Evolutionary conservation across 2,888 invertebrate species (phyloP).

Genomic region (Caenorhabditis uteleia): DNA sequence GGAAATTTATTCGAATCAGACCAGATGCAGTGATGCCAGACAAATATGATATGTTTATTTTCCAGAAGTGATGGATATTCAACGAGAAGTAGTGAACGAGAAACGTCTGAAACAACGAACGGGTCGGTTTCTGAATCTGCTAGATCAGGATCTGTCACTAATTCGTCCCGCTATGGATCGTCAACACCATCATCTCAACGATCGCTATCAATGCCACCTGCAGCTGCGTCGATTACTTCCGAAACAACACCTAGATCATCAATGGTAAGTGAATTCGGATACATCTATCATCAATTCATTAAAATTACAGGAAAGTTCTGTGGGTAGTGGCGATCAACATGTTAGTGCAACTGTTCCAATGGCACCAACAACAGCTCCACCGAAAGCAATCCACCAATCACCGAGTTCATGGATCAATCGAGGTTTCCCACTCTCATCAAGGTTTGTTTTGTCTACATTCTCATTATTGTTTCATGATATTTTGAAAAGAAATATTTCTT

Average conservation of each 20-base stretch:
- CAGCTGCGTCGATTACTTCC: background rate
- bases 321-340: slow-evolving; percentile 38
- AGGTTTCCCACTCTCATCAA: slow-evolving; percentile 43
- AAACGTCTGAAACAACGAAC: slow-evolving; percentile 5
- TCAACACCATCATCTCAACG: slow-evolving; percentile 22
- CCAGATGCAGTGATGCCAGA: no score
- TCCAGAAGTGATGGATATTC: slow-evolving; percentile 32
- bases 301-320: slow-evolving; percentile 26
- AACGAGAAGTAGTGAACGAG: slow-evolving; percentile 19
- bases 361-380: slow-evolving; percentile 22
- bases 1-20: no score
- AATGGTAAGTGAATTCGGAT: slow-evolving; percentile 8
- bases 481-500: background rate
- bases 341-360: slow-evolving; percentile 44
- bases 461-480: background rate
- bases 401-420: slow-evolving; percentile 53
- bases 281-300: background rate
- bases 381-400: slow-evolving; percentile 42
- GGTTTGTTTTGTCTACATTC: slow-evolving; percentile 15
- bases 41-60: no score
- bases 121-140: slow-evolving; percentile 10
- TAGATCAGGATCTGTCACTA: slow-evolving; percentile 2
- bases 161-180: slow-evolving; percentile 6
- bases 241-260: slow-evolving; percentile 22
- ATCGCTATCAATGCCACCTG: slow-evolving; percentile 18